Base-by-base conservation (phyloP, 2,888 invertebrate species). In the Venusia cambrica region DNA sequence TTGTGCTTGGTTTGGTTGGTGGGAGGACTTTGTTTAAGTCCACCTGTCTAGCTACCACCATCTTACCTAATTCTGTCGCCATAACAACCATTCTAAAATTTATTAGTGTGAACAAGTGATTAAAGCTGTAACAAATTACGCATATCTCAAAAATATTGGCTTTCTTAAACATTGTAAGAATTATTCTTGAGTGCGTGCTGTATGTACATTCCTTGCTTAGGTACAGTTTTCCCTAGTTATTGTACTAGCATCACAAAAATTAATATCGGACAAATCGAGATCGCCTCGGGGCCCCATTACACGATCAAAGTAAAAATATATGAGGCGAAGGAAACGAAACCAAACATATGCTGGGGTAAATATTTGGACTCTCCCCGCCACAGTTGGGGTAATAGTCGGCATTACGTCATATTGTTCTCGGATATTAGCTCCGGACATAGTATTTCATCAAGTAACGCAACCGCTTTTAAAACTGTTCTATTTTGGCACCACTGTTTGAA, bases 321-420 rank as follows among this genome's bases (percentile, higher is more conserved):
- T 84, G 85, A 84, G 73, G 76, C 81, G 76, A 71, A 80, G 78
- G 74, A 81, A 85, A 85, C 77, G 84, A 85, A 85, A 80, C 79
- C 81, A 83, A 85, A 81, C 85, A 85, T 81, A 81, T 81, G 80
- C 79, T 64, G 63, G 65, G 55, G 73, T 74, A 85, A 85, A 85
- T 84, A 84, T 87, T 85, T 83, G 78, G 73, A 70, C 70, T 61
- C 57, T 61, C 53, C 62, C 64, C 25, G 12, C 15, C 38, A 25
- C 24, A 29, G 38, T 25, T n/a, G 4, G 22, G 9, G 10, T 1
- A 20, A 12, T 13, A 32, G 27, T 34, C 4, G 50, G 62, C 64
- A 67, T 79, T 80, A 81, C 81, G 75, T 80, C 78, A 78, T 67
- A 84, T 83, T 84, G 81, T 87, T 85, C 81, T 73, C 63, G 48